Percentiles rank a stretch among this genome's conserved stretches.
Evolutionary conservation across 2,797 vertebrate genomes (phyloP).

Genomic region (Leptatherina wallacei): DNA sequence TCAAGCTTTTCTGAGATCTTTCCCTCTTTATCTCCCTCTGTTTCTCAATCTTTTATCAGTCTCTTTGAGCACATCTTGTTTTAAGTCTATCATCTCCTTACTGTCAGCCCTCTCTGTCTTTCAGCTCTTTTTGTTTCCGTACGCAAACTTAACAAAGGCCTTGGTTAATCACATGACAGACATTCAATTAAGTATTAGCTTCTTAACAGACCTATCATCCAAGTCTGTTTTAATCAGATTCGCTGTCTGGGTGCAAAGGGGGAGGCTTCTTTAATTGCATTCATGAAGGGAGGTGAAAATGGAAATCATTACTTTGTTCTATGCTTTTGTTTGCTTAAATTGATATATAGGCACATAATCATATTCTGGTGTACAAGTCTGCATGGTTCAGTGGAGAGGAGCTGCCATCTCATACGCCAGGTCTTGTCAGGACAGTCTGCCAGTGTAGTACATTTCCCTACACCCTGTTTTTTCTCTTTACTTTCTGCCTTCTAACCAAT

Average conservation of each 20-base stretch:
- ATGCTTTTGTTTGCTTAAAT: slow-evolving; percentile 39
- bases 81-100: slow-evolving; percentile 19
- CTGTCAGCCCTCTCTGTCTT: slow-evolving; percentile 18
- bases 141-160: slow-evolving; percentile 17
- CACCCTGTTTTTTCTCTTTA: slow-evolving; percentile 38
- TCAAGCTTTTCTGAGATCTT: slow-evolving; percentile 22
- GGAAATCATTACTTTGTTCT: slow-evolving; percentile 68
- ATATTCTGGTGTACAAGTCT: slow-evolving; percentile 11
- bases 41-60: slow-evolving; percentile 52
- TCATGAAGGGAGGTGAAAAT: slow-evolving; percentile 34
- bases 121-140: background rate
- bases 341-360: slow-evolving; percentile 21
- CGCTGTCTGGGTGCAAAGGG: slow-evolving; percentile 36
- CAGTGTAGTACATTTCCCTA: slow-evolving; percentile 42
- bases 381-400: slow-evolving; percentile 43
- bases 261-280: slow-evolving; percentile 58
- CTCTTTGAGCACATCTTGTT: slow-evolving; percentile 26
- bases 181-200: background rate
- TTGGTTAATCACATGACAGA: slow-evolving; percentile 39
- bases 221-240: slow-evolving; percentile 49
- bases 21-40: slow-evolving; percentile 39
- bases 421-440: slow-evolving; percentile 55
- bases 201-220: slow-evolving; percentile 16
- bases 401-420: slow-evolving; percentile 59
- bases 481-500: slow-evolving; percentile 19